Base-by-base conservation (phyloP, 2,888 invertebrate genomes). In the Caenorhabditis sp. region DNA sequence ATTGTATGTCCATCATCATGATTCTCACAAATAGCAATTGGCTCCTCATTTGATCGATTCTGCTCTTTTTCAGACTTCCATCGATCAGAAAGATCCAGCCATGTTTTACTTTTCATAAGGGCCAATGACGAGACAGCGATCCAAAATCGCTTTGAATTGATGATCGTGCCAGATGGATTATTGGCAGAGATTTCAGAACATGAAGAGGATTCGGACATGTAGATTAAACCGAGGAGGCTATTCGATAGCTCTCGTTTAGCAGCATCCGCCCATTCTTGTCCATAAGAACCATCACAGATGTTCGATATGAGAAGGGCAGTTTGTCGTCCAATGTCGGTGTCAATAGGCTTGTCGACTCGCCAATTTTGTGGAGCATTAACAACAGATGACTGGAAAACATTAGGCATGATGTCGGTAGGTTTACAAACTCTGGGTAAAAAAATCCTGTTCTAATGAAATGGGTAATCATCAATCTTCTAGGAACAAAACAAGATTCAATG, bases 41-140 rank as follows among this genome's bases (percentile, higher is more conserved):
- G 83, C 56, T 82, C 82, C 26, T 87, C 85, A 21, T 75, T 59
- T 43, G 43, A 43, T 43, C 17, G 62, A 38, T 63, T 68, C 64
- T 82, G 63, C 20, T 78, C 77, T 59, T 75, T 74, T 0, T 72
- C 63, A 2, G 63, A 43, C 26, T 65, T 67, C 79, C 79, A 79
- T 26, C 74, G 14, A 17, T 77, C 78, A 12, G 78, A 70, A 1
- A 76, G 53, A 20, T 83, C 79, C 52, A 87, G 67, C 87, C 87
- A 87, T 1, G 65, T 59, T 68, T 79, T 76, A 59, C 84, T 79
- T 38, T 95, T 94, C 77, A 97, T 91, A 2, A 83, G 94, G 88
- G 96, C 95, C 17, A 97, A 91, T 0, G 97, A 94, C 0, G 96
- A 94, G 62, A 97, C 89, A 0, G 95, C 93, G 82, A 96, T 89